Percentiles rank a stretch among this genome's conserved stretches.
Conservation (phyloP, 2,888 invertebrate species). For the Microplitis manilae region DNA sequence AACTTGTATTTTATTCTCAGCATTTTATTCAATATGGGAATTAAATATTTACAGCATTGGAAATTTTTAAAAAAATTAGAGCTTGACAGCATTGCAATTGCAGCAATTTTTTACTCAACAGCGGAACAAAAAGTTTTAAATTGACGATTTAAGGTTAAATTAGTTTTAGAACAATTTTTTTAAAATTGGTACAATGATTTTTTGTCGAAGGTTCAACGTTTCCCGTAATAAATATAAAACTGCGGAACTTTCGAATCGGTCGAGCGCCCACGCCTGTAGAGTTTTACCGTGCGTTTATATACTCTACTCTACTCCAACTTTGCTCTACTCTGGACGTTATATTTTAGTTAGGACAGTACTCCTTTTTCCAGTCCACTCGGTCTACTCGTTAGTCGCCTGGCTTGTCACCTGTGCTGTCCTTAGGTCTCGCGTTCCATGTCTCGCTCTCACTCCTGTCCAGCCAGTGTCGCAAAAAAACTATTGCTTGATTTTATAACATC, state of each 20-base stretch:
- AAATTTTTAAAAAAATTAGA: no score
- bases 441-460: neutral
- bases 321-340: constrained; percentile 3
- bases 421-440: neutral
- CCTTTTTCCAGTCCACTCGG: neutral
- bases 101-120: no score
- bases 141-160: no score
- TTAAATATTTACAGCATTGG: no score
- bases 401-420: constrained; percentile 23
- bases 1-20: no score
- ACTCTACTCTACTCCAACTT: neutral
- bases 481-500: neutral
- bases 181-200: constrained; percentile 19
- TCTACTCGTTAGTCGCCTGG: constrained; percentile 1
- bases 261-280: constrained; percentile 24
- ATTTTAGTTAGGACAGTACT: constrained; percentile 7
- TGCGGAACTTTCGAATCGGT: constrained; percentile 31
- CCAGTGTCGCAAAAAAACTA: neutral
- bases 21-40: no score
- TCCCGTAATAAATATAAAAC: constrained; percentile 34
- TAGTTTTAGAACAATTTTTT: constrained; percentile 14
- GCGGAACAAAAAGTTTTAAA: no score
- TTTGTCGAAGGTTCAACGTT: constrained; percentile 19
- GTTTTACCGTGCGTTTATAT: neutral
- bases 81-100: no score